Evolutionary conservation across 92 coral and sea anemone genomes (phyloP), one percentile per base, ranked within the genome.

Genomic region (Ricordea florida): DNA sequence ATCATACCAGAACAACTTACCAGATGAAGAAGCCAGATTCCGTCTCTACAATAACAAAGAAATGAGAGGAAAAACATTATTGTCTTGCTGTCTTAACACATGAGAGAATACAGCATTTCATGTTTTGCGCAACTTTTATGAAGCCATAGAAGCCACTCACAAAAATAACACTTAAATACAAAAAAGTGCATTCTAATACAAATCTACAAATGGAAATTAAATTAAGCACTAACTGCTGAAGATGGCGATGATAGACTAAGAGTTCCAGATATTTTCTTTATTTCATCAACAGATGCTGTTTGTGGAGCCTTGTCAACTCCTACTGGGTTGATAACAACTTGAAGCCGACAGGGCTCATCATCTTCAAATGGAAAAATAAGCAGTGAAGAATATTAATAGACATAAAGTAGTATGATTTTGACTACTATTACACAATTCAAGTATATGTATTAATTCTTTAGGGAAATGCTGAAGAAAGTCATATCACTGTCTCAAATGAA

Each of bases 181-280:
- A n/a, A n/a, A n/a, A n/a, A n/a, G n/a, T n/a, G n/a, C n/a, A n/a
- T n/a, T n/a, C n/a, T n/a, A n/a, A n/a, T 26, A 7, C 15, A 2
- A 22, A 22, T 2, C 32, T 22, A 7, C 1, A 13, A 13, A 24
- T 5, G 14, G 0, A 4, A 13, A 7, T 24, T 24, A 52, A 52
- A 28, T 10, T 4, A 13, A 28, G 9, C 18, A 66, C 85, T 66
- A 42, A 91, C 98, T 92, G 87, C 85, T 31, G 93, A 78, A n/a
- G 97, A 65, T 6, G 97, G 98, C 7, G 97, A 92, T 20, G 98
- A 87, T n/a, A 94, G 82, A 45, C 92, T 94, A 25, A 94, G 83
- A 10, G 69, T 64, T 68, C 78, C 87, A 22, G 97, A 87, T 24
- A 94, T 92, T 83, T 93, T 92, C 80, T 90, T 93, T 69, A 94